Evolutionary conservation across 2,888 invertebrate genomes (phyloP).

Genomic region (Exephanes ischioxanthus): DNA sequence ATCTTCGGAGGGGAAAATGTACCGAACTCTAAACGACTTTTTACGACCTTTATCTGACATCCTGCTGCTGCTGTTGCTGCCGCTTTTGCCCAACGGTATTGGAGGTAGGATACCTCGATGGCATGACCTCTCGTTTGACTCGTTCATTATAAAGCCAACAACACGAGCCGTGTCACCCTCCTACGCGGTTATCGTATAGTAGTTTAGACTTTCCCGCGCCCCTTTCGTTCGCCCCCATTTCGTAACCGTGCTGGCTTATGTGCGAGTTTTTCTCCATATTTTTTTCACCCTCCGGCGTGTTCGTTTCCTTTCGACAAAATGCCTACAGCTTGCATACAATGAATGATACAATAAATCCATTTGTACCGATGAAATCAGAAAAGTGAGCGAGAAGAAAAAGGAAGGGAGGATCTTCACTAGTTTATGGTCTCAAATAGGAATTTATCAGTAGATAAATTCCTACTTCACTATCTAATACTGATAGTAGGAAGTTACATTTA

Average conservation of each 20-base stretch:
- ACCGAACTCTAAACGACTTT: conserved; percentile 27
- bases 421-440: conserved; percentile 4
- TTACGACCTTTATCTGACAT: conserved; percentile 16
- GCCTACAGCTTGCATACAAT: conserved; percentile 8
- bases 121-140: neutral
- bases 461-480: too few species aligned
- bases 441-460: too few species aligned
- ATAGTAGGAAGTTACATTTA: too few species aligned
- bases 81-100: neutral
- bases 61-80: neutral
- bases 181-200: neutral
- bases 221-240: neutral
- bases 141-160: conserved; percentile 3
- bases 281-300: neutral
- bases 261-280: neutral
- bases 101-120: neutral
- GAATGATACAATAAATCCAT: conserved; percentile 1
- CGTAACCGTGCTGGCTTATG: neutral
- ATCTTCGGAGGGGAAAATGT: conserved; percentile 30
- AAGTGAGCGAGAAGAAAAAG: neutral
- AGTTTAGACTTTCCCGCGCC: neutral
- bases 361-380: conserved; percentile 13
- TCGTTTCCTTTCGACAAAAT: neutral
- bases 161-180: neutral
- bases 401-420: neutral